A percentile compares a stretch with the other conserved stretches of the same genome.
Conservation (phyloP, 2,888 invertebrate genomes). For the Beris morrisii region DNA sequence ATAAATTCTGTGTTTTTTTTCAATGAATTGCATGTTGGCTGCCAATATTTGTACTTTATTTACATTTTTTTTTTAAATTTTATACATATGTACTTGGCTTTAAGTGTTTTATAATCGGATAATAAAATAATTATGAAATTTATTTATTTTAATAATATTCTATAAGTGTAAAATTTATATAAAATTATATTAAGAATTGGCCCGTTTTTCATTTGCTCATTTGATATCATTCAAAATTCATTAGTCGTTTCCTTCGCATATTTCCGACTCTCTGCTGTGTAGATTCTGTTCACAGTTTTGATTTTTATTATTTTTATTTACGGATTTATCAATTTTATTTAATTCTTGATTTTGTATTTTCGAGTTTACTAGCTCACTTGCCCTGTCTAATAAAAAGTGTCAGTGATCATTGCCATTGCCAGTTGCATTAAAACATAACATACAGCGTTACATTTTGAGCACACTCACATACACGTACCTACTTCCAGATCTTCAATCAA, state of each 20-base stretch:
- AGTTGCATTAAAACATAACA: slow-evolving; percentile 30
- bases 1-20: too few relatives aligned
- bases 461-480: slow-evolving; percentile 2
- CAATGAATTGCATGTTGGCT: too few relatives aligned
- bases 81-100: slow-evolving; percentile 13
- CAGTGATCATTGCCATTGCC: slow-evolving; percentile 24
- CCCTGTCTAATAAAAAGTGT: slow-evolving; percentile 18
- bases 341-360: slow-evolving; percentile 1
- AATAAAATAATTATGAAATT: neutral
- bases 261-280: slow-evolving; percentile 11
- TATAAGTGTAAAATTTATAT: neutral
- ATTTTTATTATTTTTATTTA: neutral
- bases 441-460: slow-evolving; percentile 16
- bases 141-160: neutral
- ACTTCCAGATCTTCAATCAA: neutral
- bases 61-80: too few relatives aligned
- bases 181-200: slow-evolving; percentile 36
- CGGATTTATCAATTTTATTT: neutral
- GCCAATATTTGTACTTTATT: too few relatives aligned
- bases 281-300: slow-evolving; percentile 9
- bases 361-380: slow-evolving; percentile 21
- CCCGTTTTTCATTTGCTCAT: slow-evolving; percentile 40
- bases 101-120: slow-evolving; percentile 13
- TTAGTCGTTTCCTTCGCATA: slow-evolving; percentile 30
- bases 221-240: slow-evolving; percentile 36